A percentile compares a stretch with the other conserved stretches of the same genome.
Evolutionary conservation across 2,797 vertebrate species (phyloP).

Genomic region (Labeo calbasu): DNA sequence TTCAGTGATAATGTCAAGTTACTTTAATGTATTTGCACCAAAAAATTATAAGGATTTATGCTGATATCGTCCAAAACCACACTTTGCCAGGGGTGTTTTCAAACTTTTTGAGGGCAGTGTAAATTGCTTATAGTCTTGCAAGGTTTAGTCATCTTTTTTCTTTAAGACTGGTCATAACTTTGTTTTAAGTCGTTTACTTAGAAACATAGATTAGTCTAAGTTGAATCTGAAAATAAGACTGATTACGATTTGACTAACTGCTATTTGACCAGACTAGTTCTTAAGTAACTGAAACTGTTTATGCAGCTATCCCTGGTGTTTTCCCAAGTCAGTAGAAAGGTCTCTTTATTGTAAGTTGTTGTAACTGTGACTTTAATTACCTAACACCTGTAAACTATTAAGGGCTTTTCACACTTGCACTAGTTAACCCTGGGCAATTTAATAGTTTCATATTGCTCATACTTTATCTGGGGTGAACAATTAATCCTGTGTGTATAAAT

Average conservation of each 20-base stretch:
- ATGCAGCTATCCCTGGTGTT: background rate
- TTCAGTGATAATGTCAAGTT: too few relatives aligned
- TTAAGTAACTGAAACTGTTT: background rate
- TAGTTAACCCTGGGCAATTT: background rate
- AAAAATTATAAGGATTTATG: too few relatives aligned
- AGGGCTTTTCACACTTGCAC: background rate
- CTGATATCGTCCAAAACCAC: too few relatives aligned
- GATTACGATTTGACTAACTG: background rate
- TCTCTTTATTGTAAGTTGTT: too few relatives aligned
- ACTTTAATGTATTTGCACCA: too few relatives aligned
- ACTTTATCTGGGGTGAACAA: background rate
- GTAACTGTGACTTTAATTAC: background rate
- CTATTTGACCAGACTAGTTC: background rate
- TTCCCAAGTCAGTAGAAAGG: background rate
- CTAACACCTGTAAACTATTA: background rate
- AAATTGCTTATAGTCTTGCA: background rate
- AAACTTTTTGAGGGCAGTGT: too few relatives aligned
- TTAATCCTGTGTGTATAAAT: background rate
- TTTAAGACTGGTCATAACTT: background rate
- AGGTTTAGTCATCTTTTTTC: background rate
- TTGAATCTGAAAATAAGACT: background rate
- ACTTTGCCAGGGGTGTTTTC: too few relatives aligned
- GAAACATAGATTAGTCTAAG: background rate
- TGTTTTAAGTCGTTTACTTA: background rate
- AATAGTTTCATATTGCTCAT: background rate